phyloP scores from a whole-genome alignment of 2,888 invertebrate genomes.

The Zygothrica quintamaculata region DNA sequence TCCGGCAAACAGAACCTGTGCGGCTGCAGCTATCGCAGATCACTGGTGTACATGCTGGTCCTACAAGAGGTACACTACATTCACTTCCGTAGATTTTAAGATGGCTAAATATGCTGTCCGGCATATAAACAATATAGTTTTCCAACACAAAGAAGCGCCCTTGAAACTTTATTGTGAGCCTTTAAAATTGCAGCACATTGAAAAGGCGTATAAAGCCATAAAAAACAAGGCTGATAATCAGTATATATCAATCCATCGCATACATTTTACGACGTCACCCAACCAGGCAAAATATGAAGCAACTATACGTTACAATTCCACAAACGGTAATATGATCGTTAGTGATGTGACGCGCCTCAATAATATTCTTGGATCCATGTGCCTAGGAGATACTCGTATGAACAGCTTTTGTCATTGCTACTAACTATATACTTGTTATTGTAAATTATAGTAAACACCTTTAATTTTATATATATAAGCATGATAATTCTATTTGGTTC shows the following conservation, averaged over 20 bases:
- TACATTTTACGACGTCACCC: constrained; percentile 6
- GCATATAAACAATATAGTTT: background rate
- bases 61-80: constrained; percentile 45
- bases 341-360: constrained; percentile 4
- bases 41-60: constrained; percentile 83
- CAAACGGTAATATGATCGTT: background rate
- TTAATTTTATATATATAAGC: background rate
- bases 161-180: background rate
- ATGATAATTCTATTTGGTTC: background rate
- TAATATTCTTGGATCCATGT: background rate
- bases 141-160: background rate
- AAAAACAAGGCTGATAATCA: constrained; percentile 14
- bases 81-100: background rate
- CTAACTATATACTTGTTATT: too few species aligned
- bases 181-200: background rate
- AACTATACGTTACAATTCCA: constrained; percentile 25
- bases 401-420: too few species aligned
- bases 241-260: background rate
- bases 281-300: constrained; percentile 9
- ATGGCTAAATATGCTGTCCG: constrained; percentile 2
- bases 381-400: background rate
- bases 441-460: too few species aligned
- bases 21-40: constrained; percentile 52
- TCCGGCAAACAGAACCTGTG: constrained; percentile 68
- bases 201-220: background rate